Percentiles rank a stretch among this genome's conserved stretches.
These are phyloP conservation scores for Mylabris sibirica DNA, from an alignment of 2,888 invertebrate genomes.

Conservation along the genomic window DNA sequence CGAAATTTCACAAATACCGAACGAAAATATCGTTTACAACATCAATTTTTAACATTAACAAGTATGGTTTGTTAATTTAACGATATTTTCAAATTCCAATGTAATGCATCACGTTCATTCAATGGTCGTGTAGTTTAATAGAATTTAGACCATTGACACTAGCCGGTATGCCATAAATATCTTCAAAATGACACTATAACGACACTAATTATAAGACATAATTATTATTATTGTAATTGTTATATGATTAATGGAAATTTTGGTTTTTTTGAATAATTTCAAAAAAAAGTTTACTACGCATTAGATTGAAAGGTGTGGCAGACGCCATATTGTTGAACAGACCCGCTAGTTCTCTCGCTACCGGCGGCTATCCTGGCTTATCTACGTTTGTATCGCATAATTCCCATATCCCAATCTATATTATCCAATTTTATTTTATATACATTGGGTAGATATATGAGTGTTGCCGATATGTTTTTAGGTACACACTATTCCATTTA, in stretches of 20 bases:
- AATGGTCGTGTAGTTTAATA: neutral
- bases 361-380: conserved; percentile 26
- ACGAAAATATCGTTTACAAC: conserved; percentile 15
- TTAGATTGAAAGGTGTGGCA: conserved; percentile 60
- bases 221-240: conserved; percentile 1
- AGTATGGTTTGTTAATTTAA: neutral
- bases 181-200: neutral
- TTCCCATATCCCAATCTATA: conserved; percentile 16
- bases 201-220: neutral
- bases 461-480: conserved; percentile 1
- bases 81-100: conserved; percentile 38
- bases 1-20: neutral
- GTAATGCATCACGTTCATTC: conserved; percentile 40
- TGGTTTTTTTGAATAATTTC: neutral
- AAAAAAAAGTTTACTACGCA: conserved; percentile 50
- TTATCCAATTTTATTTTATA: neutral
- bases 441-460: conserved; percentile 6
- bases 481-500: conserved; percentile 38
- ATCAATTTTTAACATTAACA: neutral
- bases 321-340: conserved; percentile 59
- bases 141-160: conserved; percentile 31
- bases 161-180: conserved; percentile 11
- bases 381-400: conserved; percentile 27
- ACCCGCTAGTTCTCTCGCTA: conserved; percentile 36
- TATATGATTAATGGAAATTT: neutral